Evolutionary conservation across 2,113 vertebrate genomes (phyloP).

Genomic region (Theristicus caerulescens): DNA sequence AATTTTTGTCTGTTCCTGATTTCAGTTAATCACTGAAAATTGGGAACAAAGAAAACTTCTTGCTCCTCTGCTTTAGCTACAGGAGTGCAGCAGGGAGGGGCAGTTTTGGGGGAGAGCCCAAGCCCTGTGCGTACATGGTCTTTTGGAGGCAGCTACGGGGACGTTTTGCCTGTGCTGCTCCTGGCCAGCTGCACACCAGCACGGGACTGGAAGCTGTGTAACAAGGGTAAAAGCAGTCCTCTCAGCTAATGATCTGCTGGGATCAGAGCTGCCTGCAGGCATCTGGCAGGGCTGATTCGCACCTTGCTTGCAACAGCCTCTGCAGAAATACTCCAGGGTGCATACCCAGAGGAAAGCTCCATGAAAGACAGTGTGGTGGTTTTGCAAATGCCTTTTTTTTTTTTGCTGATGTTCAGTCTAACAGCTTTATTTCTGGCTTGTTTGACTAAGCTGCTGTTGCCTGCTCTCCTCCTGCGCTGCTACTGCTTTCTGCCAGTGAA

Average conservation of each 20-base stretch:
- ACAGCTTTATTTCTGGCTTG: neutral
- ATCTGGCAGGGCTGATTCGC: neutral
- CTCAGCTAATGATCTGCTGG: neutral
- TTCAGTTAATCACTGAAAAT: neutral
- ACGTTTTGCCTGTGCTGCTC: neutral
- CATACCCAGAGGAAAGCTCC: neutral
- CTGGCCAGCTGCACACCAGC: neutral
- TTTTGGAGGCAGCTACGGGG: neutral
- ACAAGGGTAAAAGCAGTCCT: neutral
- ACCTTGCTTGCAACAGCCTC: neutral
- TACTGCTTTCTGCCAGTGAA: neutral
- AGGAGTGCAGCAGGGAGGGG: neutral
- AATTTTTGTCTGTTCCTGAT: neutral
- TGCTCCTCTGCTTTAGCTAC: neutral
- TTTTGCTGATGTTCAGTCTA: neutral
- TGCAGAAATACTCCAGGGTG: neutral
- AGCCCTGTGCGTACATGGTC: neutral
- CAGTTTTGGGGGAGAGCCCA: neutral
- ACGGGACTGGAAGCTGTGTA: neutral
- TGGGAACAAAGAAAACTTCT: neutral
- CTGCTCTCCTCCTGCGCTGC: neutral
- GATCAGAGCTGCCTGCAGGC: neutral
- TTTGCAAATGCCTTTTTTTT: neutral
- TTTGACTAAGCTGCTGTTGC: neutral
- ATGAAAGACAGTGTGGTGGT: neutral